These are phyloP conservation scores for Dicentrarchus labrax DNA, from an alignment of 2,113 vertebrate species.

Conservation along the genomic window DNA sequence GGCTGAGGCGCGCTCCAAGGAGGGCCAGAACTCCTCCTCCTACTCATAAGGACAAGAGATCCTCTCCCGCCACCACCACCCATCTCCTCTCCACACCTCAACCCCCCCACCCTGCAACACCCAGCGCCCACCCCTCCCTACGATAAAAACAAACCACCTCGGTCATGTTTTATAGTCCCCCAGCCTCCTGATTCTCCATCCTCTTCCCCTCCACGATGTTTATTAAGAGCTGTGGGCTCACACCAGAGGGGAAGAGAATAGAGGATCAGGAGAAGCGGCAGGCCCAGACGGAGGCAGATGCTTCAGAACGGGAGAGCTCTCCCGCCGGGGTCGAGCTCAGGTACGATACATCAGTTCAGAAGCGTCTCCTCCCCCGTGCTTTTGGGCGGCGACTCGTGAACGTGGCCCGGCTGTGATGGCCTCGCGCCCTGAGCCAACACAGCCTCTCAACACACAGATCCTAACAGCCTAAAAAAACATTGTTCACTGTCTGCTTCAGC, in stretches of 20 bases:
- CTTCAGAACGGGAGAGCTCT: conserved; percentile 64
- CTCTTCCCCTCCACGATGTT: conserved; percentile 57
- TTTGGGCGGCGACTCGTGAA: conserved; percentile 64
- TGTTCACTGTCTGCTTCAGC: conserved; percentile 75
- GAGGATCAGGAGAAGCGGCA: conserved; percentile 61
- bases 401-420: conserved; percentile 73
- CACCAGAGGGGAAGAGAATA: conserved; percentile 54
- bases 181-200: conserved; percentile 68
- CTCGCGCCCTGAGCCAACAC: conserved; percentile 84
- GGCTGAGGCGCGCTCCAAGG: conserved; percentile 98
- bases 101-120: conserved; percentile 64
- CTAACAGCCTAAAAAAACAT: conserved; percentile 74
- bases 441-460: conserved; percentile 87
- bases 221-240: conserved; percentile 38
- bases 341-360: conserved; percentile 61
- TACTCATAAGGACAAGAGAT: conserved; percentile 91
- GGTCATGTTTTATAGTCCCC: conserved; percentile 66
- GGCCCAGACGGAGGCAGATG: conserved; percentile 61
- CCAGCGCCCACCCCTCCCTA: conserved; percentile 37
- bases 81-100: conserved; percentile 67
- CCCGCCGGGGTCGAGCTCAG: conserved; percentile 57
- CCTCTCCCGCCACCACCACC: conserved; percentile 78
- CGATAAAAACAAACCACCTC: conserved; percentile 64
- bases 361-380: conserved; percentile 63
- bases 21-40: conserved; percentile 99